Conservation (phyloP, 1,140 invertebrate genomes). For the Orussus abietinus region DNA sequence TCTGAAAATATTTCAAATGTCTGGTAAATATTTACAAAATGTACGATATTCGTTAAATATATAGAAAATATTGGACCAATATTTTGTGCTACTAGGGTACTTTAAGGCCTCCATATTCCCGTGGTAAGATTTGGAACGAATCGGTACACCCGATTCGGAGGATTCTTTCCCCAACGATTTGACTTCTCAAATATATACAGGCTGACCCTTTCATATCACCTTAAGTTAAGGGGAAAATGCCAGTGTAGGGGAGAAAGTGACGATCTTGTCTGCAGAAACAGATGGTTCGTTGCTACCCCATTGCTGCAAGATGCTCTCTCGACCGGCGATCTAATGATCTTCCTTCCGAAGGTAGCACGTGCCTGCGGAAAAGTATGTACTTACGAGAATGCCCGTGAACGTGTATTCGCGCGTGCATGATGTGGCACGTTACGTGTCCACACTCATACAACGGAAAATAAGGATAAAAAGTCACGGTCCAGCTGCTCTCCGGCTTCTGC, state of each 20-base stretch:
- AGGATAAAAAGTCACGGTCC: constrained; percentile 39
- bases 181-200: too few relatives aligned
- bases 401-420: constrained; percentile 9
- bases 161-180: too few relatives aligned
- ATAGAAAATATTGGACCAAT: too few relatives aligned
- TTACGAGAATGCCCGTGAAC: background rate
- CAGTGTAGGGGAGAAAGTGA: background rate
- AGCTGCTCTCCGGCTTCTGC: constrained; percentile 24
- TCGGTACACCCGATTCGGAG: too few relatives aligned
- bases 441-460: constrained; percentile 12
- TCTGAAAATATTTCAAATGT: too few relatives aligned
- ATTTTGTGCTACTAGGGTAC: too few relatives aligned
- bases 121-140: too few relatives aligned
- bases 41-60: too few relatives aligned
- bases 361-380: background rate
- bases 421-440: background rate
- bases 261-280: constrained; percentile 2
- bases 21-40: too few relatives aligned
- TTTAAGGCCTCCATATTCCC: too few relatives aligned
- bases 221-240: background rate
- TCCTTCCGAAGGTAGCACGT: constrained; percentile 1
- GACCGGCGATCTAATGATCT: constrained; percentile 8
- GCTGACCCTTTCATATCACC: too few relatives aligned
- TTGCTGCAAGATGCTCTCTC: constrained; percentile 8
- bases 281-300: constrained; percentile 6